These are phyloP conservation scores for Hydrolagus affinis DNA, from an alignment of 2,113 vertebrate genomes.

Conservation along the genomic window DNA sequence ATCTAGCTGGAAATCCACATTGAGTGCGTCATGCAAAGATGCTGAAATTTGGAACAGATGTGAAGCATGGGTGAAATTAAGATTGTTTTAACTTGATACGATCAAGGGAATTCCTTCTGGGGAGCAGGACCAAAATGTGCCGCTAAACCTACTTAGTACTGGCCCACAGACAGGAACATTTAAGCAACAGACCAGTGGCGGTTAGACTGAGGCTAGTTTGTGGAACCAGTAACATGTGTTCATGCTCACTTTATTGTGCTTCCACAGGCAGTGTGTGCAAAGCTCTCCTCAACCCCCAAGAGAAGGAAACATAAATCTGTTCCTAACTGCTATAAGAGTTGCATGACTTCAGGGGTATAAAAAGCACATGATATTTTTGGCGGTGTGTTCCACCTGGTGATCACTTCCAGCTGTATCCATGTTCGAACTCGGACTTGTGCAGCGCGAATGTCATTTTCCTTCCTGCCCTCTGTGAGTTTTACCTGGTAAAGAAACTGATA, in stretches of 20 bases:
- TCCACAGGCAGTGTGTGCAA: background rate
- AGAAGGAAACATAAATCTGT: no score
- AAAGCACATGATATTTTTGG: no score
- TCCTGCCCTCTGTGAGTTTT: no score
- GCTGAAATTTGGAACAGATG: background rate
- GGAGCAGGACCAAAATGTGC: background rate
- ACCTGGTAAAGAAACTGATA: no score
- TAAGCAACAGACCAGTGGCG: background rate
- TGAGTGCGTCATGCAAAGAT: no score
- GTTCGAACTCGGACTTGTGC: no score
- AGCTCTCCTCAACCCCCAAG: no score
- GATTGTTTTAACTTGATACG: background rate
- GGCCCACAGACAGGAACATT: background rate
- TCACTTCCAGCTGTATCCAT: no score
- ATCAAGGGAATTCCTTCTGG: conserved; percentile 5
- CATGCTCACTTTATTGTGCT: background rate
- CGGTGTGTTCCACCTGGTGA: no score
- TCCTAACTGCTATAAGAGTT: no score
- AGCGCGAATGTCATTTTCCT: no score
- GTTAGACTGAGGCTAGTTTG: background rate
- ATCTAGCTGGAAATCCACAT: background rate
- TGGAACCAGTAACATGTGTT: conserved; percentile 1
- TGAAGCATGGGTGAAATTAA: conserved; percentile 14
- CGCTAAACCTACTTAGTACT: background rate
- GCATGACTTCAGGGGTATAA: no score